Conservation (phyloP, 2,888 invertebrate species). For the Lamellibrachia columna region DNA sequence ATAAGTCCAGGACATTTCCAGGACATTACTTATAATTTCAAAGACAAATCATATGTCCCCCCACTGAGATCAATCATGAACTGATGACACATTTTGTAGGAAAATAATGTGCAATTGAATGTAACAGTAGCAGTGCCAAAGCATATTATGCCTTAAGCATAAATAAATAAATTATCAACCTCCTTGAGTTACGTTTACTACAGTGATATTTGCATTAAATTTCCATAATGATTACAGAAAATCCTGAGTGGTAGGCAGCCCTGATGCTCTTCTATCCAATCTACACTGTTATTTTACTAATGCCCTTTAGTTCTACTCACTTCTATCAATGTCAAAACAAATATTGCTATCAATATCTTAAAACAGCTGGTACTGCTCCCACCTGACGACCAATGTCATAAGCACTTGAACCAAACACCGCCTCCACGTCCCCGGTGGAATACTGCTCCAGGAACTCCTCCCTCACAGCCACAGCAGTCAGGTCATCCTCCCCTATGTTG, state of each 20-base stretch:
- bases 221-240: not conserved
- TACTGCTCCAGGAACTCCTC: constrained; percentile 13
- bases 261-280: not conserved
- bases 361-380: not conserved
- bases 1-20: too few relatives aligned
- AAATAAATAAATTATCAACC: too few relatives aligned
- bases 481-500: constrained; percentile 23
- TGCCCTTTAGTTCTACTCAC: not conserved
- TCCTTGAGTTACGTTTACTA: too few relatives aligned
- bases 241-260: not conserved
- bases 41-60: too few relatives aligned
- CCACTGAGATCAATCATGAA: too few relatives aligned
- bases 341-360: not conserved
- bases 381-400: not conserved
- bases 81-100: too few relatives aligned
- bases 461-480: constrained; percentile 7
- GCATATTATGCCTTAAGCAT: too few relatives aligned
- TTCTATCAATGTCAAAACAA: not conserved
- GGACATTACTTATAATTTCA: too few relatives aligned
- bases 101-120: too few relatives aligned
- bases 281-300: not conserved
- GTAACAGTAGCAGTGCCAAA: too few relatives aligned
- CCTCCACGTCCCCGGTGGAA: constrained; percentile 74
- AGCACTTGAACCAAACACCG: constrained; percentile 80
- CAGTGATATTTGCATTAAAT: not conserved